Percentiles rank a stretch among this genome's conserved stretches.
These are phyloP conservation scores for Craterocephalus amniculus DNA, from an alignment of 2,797 vertebrate genomes.

Conservation along the genomic window DNA sequence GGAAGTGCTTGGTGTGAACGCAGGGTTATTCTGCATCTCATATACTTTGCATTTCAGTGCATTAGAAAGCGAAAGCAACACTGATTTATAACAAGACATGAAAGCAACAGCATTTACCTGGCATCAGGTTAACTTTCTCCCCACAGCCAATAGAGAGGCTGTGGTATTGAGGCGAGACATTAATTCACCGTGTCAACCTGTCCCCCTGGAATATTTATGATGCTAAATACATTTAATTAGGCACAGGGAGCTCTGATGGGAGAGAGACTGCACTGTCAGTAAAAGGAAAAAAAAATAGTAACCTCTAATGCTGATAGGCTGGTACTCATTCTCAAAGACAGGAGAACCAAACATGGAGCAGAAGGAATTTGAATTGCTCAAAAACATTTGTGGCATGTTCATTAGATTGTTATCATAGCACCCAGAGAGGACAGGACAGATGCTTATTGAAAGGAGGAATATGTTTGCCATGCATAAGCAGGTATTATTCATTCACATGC, in stretches of 20 bases:
- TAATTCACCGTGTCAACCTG: slow-evolving; percentile 86
- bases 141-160: slow-evolving; percentile 78
- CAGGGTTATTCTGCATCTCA: no score
- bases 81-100: slow-evolving; percentile 76
- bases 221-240: slow-evolving; percentile 89
- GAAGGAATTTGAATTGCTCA: slow-evolving; percentile 60
- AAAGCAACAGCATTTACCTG: slow-evolving; percentile 76
- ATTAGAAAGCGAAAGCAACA: slow-evolving; percentile 70
- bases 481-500: slow-evolving; percentile 39
- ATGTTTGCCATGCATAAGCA: slow-evolving; percentile 30
- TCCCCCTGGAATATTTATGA: slow-evolving; percentile 87
- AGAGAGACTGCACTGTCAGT: slow-evolving; percentile 84
- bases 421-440: slow-evolving; percentile 56
- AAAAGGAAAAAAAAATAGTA: slow-evolving; percentile 62
- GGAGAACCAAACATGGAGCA: slow-evolving; percentile 52
- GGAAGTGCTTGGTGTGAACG: no score
- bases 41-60: slow-evolving; percentile 37
- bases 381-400: slow-evolving; percentile 65
- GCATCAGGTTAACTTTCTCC: slow-evolving; percentile 73
- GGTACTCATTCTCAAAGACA: slow-evolving; percentile 69
- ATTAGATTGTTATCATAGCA: slow-evolving; percentile 68
- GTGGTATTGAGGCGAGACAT: slow-evolving; percentile 83
- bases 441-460: slow-evolving; percentile 46
- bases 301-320: slow-evolving; percentile 73
- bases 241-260: slow-evolving; percentile 73